Evolutionary conservation across 2,888 invertebrate species (phyloP).

Genomic region (Drepanosiphum platanoidis): DNA sequence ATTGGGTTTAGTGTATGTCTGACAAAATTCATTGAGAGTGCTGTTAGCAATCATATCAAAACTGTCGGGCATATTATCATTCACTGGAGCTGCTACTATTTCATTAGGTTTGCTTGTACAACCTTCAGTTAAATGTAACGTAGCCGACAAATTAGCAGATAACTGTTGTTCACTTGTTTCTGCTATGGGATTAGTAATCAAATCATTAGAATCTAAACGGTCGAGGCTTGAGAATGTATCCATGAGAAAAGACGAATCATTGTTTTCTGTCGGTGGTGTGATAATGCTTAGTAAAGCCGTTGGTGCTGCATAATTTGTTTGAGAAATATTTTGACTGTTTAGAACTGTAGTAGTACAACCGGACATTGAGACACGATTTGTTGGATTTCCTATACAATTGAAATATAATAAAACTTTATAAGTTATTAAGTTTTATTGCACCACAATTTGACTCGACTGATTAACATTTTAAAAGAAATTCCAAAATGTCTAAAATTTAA

Average conservation of each 20-base stretch:
- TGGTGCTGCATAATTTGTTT: slow-evolving; percentile 29
- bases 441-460: too few relatives aligned
- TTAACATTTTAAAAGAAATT: too few relatives aligned
- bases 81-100: slow-evolving; percentile 64
- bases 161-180: slow-evolving; percentile 67
- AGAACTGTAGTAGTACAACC: slow-evolving; percentile 44
- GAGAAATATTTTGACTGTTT: slow-evolving; percentile 12
- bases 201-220: slow-evolving; percentile 68
- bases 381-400: slow-evolving; percentile 37
- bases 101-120: slow-evolving; percentile 65
- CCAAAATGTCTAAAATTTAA: too few relatives aligned
- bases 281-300: not conserved
- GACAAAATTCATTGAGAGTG: slow-evolving; percentile 62
- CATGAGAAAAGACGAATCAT: slow-evolving; percentile 5
- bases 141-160: slow-evolving; percentile 69
- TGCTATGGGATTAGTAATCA: slow-evolving; percentile 66
- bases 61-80: slow-evolving; percentile 70
- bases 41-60: slow-evolving; percentile 70
- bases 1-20: slow-evolving; percentile 43
- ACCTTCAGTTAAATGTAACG: slow-evolving; percentile 69
- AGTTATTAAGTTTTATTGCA: too few relatives aligned
- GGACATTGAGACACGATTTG: slow-evolving; percentile 34
- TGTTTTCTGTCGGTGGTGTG: slow-evolving; percentile 20
- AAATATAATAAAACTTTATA: too few relatives aligned
- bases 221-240: slow-evolving; percentile 65